phyloP scores from a whole-genome alignment of 2,888 invertebrate species.

The Blera fallax region DNA sequence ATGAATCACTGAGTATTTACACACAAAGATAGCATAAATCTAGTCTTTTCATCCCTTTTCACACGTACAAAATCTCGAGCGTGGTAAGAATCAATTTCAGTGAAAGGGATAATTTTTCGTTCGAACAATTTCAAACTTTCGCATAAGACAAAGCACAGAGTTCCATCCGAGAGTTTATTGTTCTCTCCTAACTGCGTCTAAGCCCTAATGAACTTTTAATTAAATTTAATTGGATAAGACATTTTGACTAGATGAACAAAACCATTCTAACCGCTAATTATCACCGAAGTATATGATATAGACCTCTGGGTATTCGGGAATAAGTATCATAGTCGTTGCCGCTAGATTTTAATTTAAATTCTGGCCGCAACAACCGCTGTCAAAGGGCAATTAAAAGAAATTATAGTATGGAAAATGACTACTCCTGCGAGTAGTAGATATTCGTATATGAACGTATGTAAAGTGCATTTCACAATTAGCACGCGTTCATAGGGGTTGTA shows the following conservation, averaged over 20 bases:
- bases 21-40: too few species aligned
- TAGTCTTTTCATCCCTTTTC: too few species aligned
- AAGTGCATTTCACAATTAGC: slow-evolving; percentile 61
- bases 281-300: slow-evolving; percentile 23
- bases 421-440: background rate
- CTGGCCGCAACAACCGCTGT: slow-evolving; percentile 51
- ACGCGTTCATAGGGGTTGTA: slow-evolving; percentile 54
- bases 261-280: slow-evolving; percentile 55
- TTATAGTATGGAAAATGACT: slow-evolving; percentile 27
- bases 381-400: slow-evolving; percentile 69
- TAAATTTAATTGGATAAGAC: slow-evolving; percentile 65
- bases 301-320: slow-evolving; percentile 26
- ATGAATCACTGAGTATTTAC: too few species aligned
- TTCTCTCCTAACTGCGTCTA: slow-evolving; percentile 1
- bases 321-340: slow-evolving; percentile 35
- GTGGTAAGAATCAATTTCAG: background rate
- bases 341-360: slow-evolving; percentile 59
- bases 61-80: background rate
- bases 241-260: slow-evolving; percentile 53
- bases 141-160: background rate
- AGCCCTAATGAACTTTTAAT: slow-evolving; percentile 66
- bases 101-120: background rate
- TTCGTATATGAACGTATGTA: background rate
- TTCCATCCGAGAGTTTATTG: background rate
- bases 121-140: background rate